Percentiles rank a stretch among this genome's conserved stretches.
These are phyloP conservation scores for Papilio polyxenes DNA, from an alignment of 1,140 invertebrate genomes.

Conservation along the genomic window DNA sequence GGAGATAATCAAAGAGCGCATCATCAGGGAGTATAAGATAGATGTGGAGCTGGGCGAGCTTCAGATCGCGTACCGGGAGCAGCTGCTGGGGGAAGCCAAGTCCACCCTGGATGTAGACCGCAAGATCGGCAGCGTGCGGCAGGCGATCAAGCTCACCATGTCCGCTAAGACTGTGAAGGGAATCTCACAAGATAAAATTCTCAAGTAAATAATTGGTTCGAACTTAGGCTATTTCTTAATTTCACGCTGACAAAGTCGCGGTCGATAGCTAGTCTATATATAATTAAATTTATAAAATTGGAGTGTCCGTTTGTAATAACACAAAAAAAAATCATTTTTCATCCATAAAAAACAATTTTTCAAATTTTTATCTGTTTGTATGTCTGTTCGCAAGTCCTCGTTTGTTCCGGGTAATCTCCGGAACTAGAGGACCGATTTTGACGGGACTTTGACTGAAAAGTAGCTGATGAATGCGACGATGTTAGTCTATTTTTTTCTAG, in stretches of 20 bases:
- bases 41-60: slow-evolving; percentile 95
- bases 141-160: slow-evolving; percentile 82
- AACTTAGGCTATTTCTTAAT: not conserved
- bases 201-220: slow-evolving; percentile 53
- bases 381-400: too few relatives aligned
- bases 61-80: slow-evolving; percentile 97
- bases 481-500: not conserved
- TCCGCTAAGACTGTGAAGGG: slow-evolving; percentile 79
- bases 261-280: too few relatives aligned
- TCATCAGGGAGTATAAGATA: slow-evolving; percentile 94
- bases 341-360: too few relatives aligned
- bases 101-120: slow-evolving; percentile 83
- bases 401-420: too few relatives aligned
- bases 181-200: slow-evolving; percentile 58
- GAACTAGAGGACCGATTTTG: too few relatives aligned
- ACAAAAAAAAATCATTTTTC: too few relatives aligned
- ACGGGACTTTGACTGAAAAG: too few relatives aligned
- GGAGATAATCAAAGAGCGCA: slow-evolving; percentile 95
- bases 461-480: too few relatives aligned
- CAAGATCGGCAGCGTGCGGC: slow-evolving; percentile 82
- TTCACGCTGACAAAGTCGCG: not conserved
- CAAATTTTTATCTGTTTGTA: too few relatives aligned
- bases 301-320: too few relatives aligned
- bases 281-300: not conserved
- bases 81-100: slow-evolving; percentile 79